A percentile compares a stretch with the other conserved stretches of the same genome.
Evolutionary conservation across 2,888 invertebrate species (phyloP).

Genomic region (Cacoxenus indagator): DNA sequence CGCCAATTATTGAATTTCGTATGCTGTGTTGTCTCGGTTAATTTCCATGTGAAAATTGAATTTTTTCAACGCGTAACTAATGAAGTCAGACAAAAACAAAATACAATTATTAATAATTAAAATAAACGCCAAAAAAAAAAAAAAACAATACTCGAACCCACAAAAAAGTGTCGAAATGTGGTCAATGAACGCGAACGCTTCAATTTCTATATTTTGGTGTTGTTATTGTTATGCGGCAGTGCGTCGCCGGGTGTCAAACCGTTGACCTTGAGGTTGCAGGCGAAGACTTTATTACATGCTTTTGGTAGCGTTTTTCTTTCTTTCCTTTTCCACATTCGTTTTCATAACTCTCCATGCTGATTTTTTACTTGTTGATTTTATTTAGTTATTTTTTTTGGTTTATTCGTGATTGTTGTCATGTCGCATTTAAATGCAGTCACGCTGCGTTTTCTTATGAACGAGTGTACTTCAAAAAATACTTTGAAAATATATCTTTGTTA

Average conservation of each 20-base stretch:
- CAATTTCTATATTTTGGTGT: conserved; percentile 25
- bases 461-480: too few relatives aligned
- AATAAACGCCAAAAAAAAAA: too few relatives aligned
- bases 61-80: too few relatives aligned
- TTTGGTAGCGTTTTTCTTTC: conserved; percentile 24
- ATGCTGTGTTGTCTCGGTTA: background rate
- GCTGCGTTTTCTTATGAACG: background rate
- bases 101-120: too few relatives aligned
- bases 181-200: conserved; percentile 2
- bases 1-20: conserved; percentile 27
- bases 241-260: conserved; percentile 29
- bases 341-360: background rate
- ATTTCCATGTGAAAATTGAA: background rate
- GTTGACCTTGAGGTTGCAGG: conserved; percentile 3
- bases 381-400: background rate
- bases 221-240: conserved; percentile 27
- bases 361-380: background rate
- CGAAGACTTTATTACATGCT: conserved; percentile 27
- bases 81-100: background rate
- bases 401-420: background rate
- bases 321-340: background rate
- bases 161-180: conserved; percentile 16
- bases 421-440: background rate
- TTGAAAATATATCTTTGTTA: too few relatives aligned
- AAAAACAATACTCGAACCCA: too few relatives aligned